Evolutionary conservation across 2,113 vertebrate genomes (phyloP).

Genomic region (Mesembrinibis cayennensis): DNA sequence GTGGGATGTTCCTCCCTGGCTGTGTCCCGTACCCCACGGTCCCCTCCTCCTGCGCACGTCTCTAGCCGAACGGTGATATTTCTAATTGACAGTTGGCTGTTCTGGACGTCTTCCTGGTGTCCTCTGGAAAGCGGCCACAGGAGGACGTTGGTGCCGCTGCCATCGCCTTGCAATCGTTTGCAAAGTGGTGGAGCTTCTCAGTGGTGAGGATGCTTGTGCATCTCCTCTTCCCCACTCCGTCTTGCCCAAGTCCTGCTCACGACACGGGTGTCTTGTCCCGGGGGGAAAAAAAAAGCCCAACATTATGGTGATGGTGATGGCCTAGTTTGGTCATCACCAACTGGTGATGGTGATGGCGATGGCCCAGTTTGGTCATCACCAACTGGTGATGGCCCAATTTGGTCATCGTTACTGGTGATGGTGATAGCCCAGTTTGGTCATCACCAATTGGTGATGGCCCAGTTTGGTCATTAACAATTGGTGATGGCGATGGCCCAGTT

Average conservation of each 20-base stretch:
- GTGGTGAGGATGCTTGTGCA: background rate
- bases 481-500: no score
- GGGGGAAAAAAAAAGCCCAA: background rate
- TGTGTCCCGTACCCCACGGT: background rate
- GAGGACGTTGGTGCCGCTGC: background rate
- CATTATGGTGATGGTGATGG: no score
- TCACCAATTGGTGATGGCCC: no score
- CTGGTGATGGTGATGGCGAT: background rate
- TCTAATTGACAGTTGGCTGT: no score
- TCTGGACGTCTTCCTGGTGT: rapidly evolving
- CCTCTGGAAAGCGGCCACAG: background rate
- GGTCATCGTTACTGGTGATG: background rate
- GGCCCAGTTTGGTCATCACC: no score
- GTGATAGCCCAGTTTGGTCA: background rate
- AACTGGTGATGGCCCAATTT: no score
- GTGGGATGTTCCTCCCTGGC: background rate
- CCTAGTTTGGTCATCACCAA: background rate
- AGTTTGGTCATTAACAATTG: background rate
- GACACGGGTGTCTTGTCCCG: background rate
- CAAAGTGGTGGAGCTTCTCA: background rate
- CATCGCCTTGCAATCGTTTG: background rate
- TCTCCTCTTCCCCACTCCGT: background rate
- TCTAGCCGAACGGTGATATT: background rate
- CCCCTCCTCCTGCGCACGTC: rapidly evolving
- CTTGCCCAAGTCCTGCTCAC: rapidly evolving